Conservation (phyloP, 2,113 vertebrate genomes). For the Dasyprocta punctata region DNA sequence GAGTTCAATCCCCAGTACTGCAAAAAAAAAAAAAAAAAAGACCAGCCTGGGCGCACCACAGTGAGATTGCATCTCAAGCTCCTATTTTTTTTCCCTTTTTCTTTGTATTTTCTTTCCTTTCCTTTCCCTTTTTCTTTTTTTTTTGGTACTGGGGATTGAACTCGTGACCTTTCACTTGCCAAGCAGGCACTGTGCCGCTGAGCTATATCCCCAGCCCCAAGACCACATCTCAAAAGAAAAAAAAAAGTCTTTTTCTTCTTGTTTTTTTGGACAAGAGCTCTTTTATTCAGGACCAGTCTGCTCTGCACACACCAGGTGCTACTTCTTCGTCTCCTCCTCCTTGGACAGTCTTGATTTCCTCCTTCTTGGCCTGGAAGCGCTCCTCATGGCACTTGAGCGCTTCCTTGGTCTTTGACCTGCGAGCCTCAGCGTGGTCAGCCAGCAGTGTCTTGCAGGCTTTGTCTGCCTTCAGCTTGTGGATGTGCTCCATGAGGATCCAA, state of each 20-base stretch:
- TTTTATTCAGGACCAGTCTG: conserved; percentile 56
- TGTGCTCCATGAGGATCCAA: conserved; percentile 99
- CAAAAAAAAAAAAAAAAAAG: too few relatives aligned
- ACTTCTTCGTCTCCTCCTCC: conserved; percentile 98
- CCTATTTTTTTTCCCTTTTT: too few relatives aligned
- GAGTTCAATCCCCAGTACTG: too few relatives aligned
- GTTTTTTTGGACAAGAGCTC: conserved; percentile 12
- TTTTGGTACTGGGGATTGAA: too few relatives aligned
- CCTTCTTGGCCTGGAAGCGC: conserved; percentile 97
- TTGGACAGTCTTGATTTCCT: conserved; percentile 97
- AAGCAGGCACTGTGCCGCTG: too few relatives aligned
- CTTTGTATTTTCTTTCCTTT: too few relatives aligned
- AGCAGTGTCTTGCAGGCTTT: conserved; percentile 99
- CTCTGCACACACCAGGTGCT: conserved; percentile 60
- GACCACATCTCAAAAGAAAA: not conserved
- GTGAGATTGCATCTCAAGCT: not conserved
- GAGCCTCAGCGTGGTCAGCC: conserved; percentile 97
- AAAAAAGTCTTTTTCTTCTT: too few relatives aligned
- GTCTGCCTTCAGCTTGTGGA: conserved; percentile 99
- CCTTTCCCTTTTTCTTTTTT: too few relatives aligned
- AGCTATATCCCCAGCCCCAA: not conserved
- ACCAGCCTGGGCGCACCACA: too few relatives aligned
- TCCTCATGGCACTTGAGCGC: conserved; percentile 97
- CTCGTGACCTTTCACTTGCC: too few relatives aligned
- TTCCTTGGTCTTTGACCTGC: conserved; percentile 98